These are phyloP conservation scores for Festucalex cinctus DNA, from an alignment of 2,113 vertebrate species.

Conservation along the genomic window DNA sequence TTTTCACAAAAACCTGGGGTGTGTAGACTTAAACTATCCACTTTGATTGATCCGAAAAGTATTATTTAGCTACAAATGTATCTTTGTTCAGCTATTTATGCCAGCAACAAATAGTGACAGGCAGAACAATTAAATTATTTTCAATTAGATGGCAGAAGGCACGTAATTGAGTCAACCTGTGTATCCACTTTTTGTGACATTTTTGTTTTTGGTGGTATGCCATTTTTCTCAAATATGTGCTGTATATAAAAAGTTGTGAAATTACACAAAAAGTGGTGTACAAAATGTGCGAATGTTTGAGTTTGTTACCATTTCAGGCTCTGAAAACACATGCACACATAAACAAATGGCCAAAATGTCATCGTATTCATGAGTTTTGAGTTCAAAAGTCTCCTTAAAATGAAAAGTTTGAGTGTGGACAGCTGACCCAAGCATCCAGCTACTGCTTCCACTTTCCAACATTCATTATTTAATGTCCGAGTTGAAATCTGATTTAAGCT, in stretches of 20 bases:
- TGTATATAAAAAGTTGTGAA: too few species aligned
- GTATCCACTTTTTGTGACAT: background rate
- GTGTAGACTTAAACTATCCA: background rate
- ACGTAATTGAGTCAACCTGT: too few species aligned
- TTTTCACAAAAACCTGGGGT: background rate
- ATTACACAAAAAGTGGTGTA: too few species aligned
- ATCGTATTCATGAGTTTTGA: background rate
- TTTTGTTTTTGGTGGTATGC: background rate
- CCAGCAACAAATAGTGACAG: background rate
- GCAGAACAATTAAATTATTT: background rate
- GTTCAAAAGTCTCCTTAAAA: background rate
- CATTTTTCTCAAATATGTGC: too few species aligned
- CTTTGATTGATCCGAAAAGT: background rate
- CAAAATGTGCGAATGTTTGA: too few species aligned
- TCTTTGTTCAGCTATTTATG: background rate
- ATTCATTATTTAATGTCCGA: conserved; percentile 21
- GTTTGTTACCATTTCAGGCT: background rate
- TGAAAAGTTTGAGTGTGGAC: background rate
- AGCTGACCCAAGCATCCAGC: conserved; percentile 32
- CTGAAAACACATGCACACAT: background rate
- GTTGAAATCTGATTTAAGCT: conserved; percentile 13
- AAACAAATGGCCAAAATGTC: background rate
- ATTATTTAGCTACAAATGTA: background rate
- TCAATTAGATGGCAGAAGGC: background rate
- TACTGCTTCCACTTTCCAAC: conserved; percentile 4